Base-by-base conservation (phyloP, 1,140 invertebrate species). In the Tetraneura akinire region DNA sequence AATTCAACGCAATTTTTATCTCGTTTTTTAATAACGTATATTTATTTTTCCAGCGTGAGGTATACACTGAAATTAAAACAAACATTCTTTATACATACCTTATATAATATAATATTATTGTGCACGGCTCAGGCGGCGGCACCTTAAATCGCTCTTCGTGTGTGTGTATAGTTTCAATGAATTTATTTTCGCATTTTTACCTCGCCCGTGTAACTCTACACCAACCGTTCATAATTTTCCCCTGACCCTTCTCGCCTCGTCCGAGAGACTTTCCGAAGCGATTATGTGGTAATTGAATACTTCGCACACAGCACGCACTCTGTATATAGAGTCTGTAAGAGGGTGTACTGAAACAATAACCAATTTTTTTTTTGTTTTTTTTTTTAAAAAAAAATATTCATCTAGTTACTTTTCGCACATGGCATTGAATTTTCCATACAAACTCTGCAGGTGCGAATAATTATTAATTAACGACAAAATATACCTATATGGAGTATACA, bases 241-340 rank as follows among this genome's bases (percentile, higher is more conserved):
- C 37, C n/a, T 42, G n/a, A 18, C 29, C 37, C n/a, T n/a, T n/a
- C 53, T 53, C 51, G 29, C 26, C 21, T n/a, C 47, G 11, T 13
- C 45, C 70, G 47, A 53, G 29, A 73, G 51, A 76, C 71, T 76
- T 57, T 55, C 32, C 71, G 21, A 57, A 57, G 71, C 18, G 71
- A 76, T 76, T 76, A 76, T 14, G 49, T 18, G 51, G 71, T 57
- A 57, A 73, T 53, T 53, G 26, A 32, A 53, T 73, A 73, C 70
- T 71, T 23, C 68, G 16, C 14, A 23, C 45, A 13, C 21, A 23
- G 42, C n/a, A 47, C 42, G 21, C 32, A 29, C 57, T 8, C 21
- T 23, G 55, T 8, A 37, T 37, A 8, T 8, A 37, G 32, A 4
- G 8, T 10, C 13, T 47, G 11, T 47, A 10, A 4, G 1, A n/a